Percentiles rank a stretch among this genome's conserved stretches.
phyloP scores from a whole-genome alignment of 2,113 vertebrate species.

The Jaculus jaculus region DNA sequence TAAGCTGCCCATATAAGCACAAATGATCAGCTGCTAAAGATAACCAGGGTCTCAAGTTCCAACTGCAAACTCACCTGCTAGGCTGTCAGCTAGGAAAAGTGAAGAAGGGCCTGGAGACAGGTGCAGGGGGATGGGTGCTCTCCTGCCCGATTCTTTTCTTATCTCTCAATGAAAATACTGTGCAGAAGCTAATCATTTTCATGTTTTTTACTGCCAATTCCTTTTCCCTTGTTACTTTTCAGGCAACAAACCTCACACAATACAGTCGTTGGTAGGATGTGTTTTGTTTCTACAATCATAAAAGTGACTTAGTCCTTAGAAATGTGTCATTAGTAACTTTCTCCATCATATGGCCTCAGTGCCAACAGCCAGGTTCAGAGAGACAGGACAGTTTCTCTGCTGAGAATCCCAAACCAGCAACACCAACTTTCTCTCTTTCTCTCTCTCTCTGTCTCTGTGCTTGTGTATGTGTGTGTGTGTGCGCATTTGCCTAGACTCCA shows the following conservation, averaged over 20 bases:
- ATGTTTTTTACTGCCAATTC: conserved; percentile 1
- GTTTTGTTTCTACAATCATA: neutral
- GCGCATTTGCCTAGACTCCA: neutral
- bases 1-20: neutral
- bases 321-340: neutral
- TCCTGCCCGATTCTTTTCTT: neutral
- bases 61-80: neutral
- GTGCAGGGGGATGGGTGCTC: accelerated
- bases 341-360: neutral
- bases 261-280: neutral
- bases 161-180: neutral
- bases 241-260: neutral
- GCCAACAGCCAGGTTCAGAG: neutral
- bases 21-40: neutral
- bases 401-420: neutral
- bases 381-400: neutral
- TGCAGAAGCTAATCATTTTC: neutral
- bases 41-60: neutral
- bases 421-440: neutral
- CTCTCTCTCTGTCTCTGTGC: too few relatives aligned
- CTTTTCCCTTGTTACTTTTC: conserved; percentile 16
- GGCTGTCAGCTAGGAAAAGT: neutral
- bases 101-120: neutral
- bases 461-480: too few relatives aligned
- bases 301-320: neutral